phyloP scores from a whole-genome alignment of 2,888 invertebrate species.

The Dasysyrphus albostriatus region DNA sequence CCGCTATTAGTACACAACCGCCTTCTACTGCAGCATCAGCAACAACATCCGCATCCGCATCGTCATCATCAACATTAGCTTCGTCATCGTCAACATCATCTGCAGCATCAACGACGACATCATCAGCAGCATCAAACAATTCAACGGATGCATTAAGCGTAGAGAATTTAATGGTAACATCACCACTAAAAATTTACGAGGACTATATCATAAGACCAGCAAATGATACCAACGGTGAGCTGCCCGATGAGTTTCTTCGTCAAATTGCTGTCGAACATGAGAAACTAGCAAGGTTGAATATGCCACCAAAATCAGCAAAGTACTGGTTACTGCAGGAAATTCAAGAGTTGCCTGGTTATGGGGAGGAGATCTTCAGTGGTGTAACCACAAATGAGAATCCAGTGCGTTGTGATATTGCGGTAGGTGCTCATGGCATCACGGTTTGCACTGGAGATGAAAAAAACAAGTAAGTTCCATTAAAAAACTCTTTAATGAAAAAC shows the following conservation, averaged over 20 bases:
- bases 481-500: not conserved
- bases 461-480: slow-evolving; percentile 83
- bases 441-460: slow-evolving; percentile 88
- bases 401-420: slow-evolving; percentile 86
- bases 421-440: slow-evolving; percentile 93
- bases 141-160: slow-evolving; percentile 63
- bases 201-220: slow-evolving; percentile 81
- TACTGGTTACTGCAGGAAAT: slow-evolving; percentile 93
- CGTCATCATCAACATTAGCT: slow-evolving; percentile 54
- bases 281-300: slow-evolving; percentile 84
- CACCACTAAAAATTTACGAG: slow-evolving; percentile 81
- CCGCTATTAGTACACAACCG: slow-evolving; percentile 50
- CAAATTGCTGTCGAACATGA: slow-evolving; percentile 82
- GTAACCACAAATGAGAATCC: slow-evolving; percentile 84
- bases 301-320: slow-evolving; percentile 91
- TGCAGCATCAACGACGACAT: slow-evolving; percentile 65
- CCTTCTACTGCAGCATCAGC: slow-evolving; percentile 14
- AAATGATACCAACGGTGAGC: slow-evolving; percentile 74
- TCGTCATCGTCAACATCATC: slow-evolving; percentile 72
- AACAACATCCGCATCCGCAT: slow-evolving; percentile 21
- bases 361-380: slow-evolving; percentile 92
- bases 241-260: slow-evolving; percentile 81
- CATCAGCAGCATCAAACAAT: slow-evolving; percentile 52
- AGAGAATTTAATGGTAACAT: slow-evolving; percentile 78
- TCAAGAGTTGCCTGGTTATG: slow-evolving; percentile 91